Base-by-base conservation (phyloP, 2,888 invertebrate genomes). In the Callyntrura sp. region DNA sequence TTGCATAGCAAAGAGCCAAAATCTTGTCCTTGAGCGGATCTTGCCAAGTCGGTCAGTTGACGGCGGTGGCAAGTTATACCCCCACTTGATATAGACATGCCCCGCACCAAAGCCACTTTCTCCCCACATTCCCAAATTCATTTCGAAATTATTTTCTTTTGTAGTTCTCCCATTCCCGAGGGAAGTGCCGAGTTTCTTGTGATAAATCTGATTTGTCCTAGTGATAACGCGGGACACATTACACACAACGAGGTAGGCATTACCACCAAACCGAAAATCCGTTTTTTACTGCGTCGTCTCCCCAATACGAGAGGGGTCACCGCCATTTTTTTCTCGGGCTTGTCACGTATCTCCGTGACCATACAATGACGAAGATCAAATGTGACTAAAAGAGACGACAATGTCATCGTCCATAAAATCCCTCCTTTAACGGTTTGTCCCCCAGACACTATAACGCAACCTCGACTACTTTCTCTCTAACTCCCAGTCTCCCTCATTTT, bases 171-270 rank as follows among this genome's bases (percentile, higher is more conserved):
- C 6, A 35, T 35, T 35, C 35, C 6, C 35, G 6, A 35, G 35
- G 35, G 35, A 55, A 55, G 55, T 5, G 5, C 55, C n/a, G n/a
- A 55, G 35, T 35, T 2, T 4, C 35, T 35, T 35, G 35, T 60
- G 20, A 60, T 23, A 23, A 60, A 5, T 57, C 2, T 57, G 8
- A 17, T 17, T 43, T 28, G 62, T 14, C 57, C 28, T 73, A 65
- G 45, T 60, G 88, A 90, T 86, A 88, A 51, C 82, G 48, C 86
- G 78, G 82, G 87, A 48, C 43, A n/a, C n/a, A 35, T 35, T 35
- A 35, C 6, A 35, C 6, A 35, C 35, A 35, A 6, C 35, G 6
- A 6, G 35, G 35, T 6, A 35, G 35, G 28, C 1, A 23, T 51
- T 0, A 65, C 23, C 25, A 62, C 8, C 25, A 68, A 5, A 1